phyloP scores from a whole-genome alignment of 2,113 vertebrate genomes.

The Apteryx mantelli region DNA sequence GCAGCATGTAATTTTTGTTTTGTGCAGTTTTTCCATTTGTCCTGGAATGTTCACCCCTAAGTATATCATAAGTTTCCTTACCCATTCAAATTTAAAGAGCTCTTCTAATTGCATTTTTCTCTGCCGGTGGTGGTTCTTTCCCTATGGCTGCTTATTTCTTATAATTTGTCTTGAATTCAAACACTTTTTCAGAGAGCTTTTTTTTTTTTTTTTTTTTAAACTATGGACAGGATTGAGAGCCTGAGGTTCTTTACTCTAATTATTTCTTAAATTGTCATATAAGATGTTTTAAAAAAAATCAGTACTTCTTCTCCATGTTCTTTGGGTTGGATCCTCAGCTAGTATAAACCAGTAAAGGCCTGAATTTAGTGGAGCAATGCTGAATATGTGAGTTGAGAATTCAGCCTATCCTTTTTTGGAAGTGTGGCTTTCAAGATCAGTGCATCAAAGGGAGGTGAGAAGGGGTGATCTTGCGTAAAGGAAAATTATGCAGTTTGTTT shows the following conservation, averaged over 20 bases:
- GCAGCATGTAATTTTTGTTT: background rate
- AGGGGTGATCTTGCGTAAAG: background rate
- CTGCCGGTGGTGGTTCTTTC: background rate
- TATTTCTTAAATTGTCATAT: background rate
- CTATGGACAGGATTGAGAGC: background rate
- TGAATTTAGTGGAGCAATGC: background rate
- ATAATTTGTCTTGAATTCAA: slow-evolving; percentile 10
- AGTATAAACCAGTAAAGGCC: background rate
- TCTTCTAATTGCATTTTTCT: background rate
- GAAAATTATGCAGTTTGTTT: background rate
- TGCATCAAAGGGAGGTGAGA: background rate
- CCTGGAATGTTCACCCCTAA: background rate
- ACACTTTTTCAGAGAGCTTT: background rate
- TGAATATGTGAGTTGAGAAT: background rate
- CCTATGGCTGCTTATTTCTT: background rate
- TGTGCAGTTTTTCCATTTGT: background rate
- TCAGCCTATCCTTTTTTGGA: background rate
- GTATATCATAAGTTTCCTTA: background rate
- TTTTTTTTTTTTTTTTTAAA: background rate
- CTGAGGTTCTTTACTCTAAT: background rate
- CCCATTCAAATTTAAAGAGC: background rate
- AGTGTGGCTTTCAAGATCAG: background rate
- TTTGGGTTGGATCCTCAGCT: background rate
- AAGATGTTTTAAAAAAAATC: background rate
- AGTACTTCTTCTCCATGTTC: background rate